Conservation (phyloP, 1,140 invertebrate species). For the Eciton burchellii region DNA sequence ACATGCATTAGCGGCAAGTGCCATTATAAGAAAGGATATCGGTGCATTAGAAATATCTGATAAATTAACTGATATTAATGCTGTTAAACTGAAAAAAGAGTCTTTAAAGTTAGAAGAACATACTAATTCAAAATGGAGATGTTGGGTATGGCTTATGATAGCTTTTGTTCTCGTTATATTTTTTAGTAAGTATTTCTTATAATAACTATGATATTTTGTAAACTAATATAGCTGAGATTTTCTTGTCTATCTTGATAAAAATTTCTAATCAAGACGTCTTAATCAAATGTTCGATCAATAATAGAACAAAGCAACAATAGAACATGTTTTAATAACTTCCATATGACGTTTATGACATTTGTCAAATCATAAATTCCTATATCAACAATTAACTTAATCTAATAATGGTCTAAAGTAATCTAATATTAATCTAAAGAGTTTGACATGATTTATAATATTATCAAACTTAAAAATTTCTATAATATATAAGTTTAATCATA, state of each 20-base stretch:
- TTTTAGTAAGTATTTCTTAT: conserved; percentile 89
- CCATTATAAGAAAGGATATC: conserved; percentile 94
- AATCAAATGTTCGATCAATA: no score
- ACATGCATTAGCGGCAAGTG: conserved; percentile 93
- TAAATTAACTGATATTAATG: conserved; percentile 92
- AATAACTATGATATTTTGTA: conserved; percentile 25
- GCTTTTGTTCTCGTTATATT: conserved; percentile 93
- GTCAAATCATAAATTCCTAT: no score
- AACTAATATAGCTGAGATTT: conserved; percentile 37
- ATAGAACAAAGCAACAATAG: no score
- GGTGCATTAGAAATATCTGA: conserved; percentile 91
- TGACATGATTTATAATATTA: no score
- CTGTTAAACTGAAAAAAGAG: conserved; percentile 91
- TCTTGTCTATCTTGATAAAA: conserved; percentile 33
- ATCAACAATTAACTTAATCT: neutral
- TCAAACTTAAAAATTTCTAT: no score
- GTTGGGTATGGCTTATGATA: conserved; percentile 97
- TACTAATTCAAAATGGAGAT: conserved; percentile 94
- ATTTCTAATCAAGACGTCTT: conserved; percentile 1
- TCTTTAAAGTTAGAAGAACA: conserved; percentile 93
- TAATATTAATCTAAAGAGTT: no score
- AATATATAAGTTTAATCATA: neutral
- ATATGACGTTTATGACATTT: no score
- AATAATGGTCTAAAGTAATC: no score
- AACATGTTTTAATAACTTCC: no score